These are phyloP conservation scores for Eutrigla gurnardus DNA, from an alignment of 2,797 vertebrate species.

Conservation along the genomic window DNA sequence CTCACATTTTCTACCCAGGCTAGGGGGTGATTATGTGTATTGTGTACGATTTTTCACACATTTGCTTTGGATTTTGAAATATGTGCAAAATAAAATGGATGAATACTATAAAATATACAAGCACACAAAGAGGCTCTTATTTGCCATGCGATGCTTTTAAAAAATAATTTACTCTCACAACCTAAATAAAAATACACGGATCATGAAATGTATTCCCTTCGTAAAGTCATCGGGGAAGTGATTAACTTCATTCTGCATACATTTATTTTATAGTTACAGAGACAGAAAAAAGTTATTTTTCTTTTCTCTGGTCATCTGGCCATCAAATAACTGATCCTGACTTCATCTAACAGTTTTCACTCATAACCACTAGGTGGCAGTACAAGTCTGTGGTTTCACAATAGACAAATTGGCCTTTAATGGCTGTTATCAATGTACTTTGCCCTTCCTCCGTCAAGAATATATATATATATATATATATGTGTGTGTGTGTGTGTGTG, in stretches of 20 bases:
- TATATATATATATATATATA: too few relatives aligned
- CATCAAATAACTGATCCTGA: slow-evolving; percentile 11
- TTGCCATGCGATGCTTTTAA: background rate
- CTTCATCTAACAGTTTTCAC: background rate
- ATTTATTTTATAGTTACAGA: background rate
- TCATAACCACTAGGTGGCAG: slow-evolving; percentile 81
- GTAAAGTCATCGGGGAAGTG: background rate
- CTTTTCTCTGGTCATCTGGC: background rate
- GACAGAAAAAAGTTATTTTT: background rate
- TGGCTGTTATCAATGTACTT: slow-evolving; percentile 49
- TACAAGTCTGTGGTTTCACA: slow-evolving; percentile 63
- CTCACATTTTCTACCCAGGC: background rate
- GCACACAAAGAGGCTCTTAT: background rate
- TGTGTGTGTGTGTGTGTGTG: too few relatives aligned
- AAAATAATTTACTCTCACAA: background rate
- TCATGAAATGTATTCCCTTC: background rate
- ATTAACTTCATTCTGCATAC: background rate
- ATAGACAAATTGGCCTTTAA: slow-evolving; percentile 29
- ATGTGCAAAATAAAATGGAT: background rate
- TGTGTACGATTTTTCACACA: background rate
- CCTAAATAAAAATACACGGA: background rate
- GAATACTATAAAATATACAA: background rate
- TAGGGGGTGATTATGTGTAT: background rate
- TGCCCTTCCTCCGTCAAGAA: slow-evolving; percentile 46
- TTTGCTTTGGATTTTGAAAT: background rate